Evolutionary conservation across 2,797 vertebrate species (phyloP).

Genomic region (Moxostoma hubbsi): DNA sequence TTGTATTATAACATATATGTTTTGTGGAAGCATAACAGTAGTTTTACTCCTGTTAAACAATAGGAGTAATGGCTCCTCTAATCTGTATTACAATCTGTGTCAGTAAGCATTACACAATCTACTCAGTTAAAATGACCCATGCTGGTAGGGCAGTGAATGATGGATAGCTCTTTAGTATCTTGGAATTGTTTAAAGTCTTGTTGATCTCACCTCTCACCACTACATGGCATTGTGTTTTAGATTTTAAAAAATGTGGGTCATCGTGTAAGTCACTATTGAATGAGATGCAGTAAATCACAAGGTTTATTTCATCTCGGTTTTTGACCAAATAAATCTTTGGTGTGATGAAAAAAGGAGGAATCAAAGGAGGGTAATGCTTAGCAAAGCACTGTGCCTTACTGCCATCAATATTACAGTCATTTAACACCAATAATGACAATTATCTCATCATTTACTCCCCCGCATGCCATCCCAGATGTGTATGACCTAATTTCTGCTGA

Average conservation of each 20-base stretch:
- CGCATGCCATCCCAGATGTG: too few species aligned
- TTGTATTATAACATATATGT: constrained; percentile 1
- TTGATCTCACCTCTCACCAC: background rate
- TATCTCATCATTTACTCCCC: too few species aligned
- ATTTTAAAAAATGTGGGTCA: background rate
- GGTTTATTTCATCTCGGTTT: constrained; percentile 22
- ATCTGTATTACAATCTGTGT: constrained; percentile 13
- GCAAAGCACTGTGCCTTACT: too few species aligned
- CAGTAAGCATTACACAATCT: constrained; percentile 3
- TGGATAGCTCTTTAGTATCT: constrained; percentile 41
- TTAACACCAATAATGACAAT: too few species aligned
- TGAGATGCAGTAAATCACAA: constrained; percentile 20
- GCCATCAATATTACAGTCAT: too few species aligned
- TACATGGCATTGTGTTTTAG: constrained; percentile 3
- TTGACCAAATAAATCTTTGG: background rate
- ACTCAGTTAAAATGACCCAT: constrained; percentile 21
- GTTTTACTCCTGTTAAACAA: background rate
- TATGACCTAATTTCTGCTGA: too few species aligned
- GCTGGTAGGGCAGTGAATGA: constrained; percentile 22
- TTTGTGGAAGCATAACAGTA: background rate
- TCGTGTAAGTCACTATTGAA: constrained; percentile 1
- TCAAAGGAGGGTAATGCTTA: too few species aligned
- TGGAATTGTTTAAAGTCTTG: constrained; percentile 6
- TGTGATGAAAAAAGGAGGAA: background rate
- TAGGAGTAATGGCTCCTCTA: constrained; percentile 6